These are phyloP conservation scores for Monoplex corrugatus DNA, from an alignment of 2,888 invertebrate genomes.

Conservation along the genomic window DNA sequence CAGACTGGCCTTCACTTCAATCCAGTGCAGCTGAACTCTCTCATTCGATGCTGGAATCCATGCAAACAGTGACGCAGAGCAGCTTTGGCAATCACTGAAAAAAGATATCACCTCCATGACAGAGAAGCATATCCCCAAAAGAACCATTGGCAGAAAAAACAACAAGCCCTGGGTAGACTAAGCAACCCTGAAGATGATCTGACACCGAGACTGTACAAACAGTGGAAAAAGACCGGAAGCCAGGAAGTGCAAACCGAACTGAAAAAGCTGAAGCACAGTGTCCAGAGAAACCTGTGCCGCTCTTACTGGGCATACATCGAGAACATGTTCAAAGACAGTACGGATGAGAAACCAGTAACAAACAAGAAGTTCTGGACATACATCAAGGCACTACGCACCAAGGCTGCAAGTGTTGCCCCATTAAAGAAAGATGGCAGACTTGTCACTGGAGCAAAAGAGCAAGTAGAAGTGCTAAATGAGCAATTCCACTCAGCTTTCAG, in stretches of 20 bases:
- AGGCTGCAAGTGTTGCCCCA: slow-evolving; percentile 15
- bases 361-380: no score
- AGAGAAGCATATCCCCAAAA: neutral
- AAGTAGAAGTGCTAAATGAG: neutral
- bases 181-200: slow-evolving; percentile 10
- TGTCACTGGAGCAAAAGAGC: slow-evolving; percentile 19
- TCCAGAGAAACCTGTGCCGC: neutral
- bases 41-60: no score
- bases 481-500: slow-evolving; percentile 23
- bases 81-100: slow-evolving; percentile 4
- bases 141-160: slow-evolving; percentile 1
- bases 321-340: neutral
- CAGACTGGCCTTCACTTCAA: neutral
- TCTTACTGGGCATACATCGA: slow-evolving; percentile 16
- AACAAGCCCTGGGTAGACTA: slow-evolving; percentile 28
- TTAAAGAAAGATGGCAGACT: slow-evolving; percentile 29
- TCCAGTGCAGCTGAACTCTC: neutral
- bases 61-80: slow-evolving; percentile 18
- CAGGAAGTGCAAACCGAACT: neutral
- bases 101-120: neutral
- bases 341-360: no score
- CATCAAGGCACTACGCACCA: neutral
- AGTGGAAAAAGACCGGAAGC: slow-evolving; percentile 22
- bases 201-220: neutral
- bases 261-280: neutral